These are phyloP conservation scores for Amyelois transitella DNA, from an alignment of 1,140 invertebrate genomes.

Conservation along the genomic window DNA sequence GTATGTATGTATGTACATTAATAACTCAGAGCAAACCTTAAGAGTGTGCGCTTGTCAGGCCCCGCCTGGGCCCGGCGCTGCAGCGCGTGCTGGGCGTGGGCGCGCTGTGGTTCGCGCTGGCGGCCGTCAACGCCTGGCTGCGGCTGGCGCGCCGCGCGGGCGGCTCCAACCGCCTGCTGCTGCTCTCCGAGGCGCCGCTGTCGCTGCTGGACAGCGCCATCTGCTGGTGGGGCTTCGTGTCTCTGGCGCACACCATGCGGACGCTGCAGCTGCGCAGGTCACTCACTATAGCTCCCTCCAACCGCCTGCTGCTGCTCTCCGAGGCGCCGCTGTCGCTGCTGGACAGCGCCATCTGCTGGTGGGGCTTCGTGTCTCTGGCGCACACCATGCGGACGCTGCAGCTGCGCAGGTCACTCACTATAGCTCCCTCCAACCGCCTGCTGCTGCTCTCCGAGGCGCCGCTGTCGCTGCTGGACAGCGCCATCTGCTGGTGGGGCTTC, in stretches of 20 bases:
- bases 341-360: constrained; percentile 84
- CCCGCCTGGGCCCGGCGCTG: constrained; percentile 88
- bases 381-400: constrained; percentile 91
- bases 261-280: constrained; percentile 87
- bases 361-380: constrained; percentile 93
- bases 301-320: constrained; percentile 81
- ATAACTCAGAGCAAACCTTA: no score
- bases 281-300: no score
- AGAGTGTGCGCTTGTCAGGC: constrained; percentile 72
- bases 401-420: constrained; percentile 83
- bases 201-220: constrained; percentile 83
- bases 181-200: constrained; percentile 84
- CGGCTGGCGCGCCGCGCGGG: constrained; percentile 82
- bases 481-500: constrained; percentile 90
- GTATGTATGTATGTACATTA: no score
- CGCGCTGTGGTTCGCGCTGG: constrained; percentile 86
- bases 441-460: constrained; percentile 84
- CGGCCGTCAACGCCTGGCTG: constrained; percentile 88
- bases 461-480: constrained; percentile 81
- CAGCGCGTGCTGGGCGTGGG: constrained; percentile 91
- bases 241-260: constrained; percentile 91
- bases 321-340: constrained; percentile 83
- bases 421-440: constrained; percentile 78
- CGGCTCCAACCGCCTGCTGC: constrained; percentile 77
- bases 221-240: constrained; percentile 91